These are phyloP conservation scores for Leptinotarsa texana DNA, from an alignment of 1,140 invertebrate genomes.

Conservation along the genomic window DNA sequence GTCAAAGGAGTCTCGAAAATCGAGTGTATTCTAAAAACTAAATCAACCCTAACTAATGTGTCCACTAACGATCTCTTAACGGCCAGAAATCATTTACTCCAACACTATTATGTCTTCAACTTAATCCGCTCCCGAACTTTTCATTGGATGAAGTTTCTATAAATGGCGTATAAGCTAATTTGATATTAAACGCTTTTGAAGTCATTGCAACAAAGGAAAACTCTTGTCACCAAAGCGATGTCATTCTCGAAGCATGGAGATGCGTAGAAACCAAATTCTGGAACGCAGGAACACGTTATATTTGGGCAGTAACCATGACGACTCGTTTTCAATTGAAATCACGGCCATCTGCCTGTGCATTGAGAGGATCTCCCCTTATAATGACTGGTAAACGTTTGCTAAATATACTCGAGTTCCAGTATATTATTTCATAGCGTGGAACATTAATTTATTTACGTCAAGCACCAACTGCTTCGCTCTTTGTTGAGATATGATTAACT, in stretches of 20 bases:
- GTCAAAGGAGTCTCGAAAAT: background rate
- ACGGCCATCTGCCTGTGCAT: conserved; percentile 45
- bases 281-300: conserved; percentile 39
- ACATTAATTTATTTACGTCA: conserved; percentile 50
- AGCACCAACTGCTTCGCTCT: conserved; percentile 34
- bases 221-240: background rate
- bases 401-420: conserved; percentile 49
- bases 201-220: conserved; percentile 37
- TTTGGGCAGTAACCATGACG: conserved; percentile 50
- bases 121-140: conserved; percentile 12
- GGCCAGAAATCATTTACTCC: conserved; percentile 22
- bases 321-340: conserved; percentile 48
- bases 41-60: conserved; percentile 35
- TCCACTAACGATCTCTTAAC: conserved; percentile 34
- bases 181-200: conserved; percentile 47
- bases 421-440: conserved; percentile 49
- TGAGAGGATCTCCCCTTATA: conserved; percentile 46
- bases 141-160: conserved; percentile 29
- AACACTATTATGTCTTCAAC: conserved; percentile 24
- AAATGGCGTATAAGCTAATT: conserved; percentile 47
- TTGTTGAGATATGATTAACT: conserved; percentile 47
- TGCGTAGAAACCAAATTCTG: conserved; percentile 30
- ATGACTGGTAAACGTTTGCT: conserved; percentile 49
- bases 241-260: background rate
- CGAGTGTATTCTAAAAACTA: conserved; percentile 18